Evolutionary conservation across 2,797 vertebrate species (phyloP), one percentile per base, ranked within the genome.

Genomic region (Phataginus tetradactyla): DNA sequence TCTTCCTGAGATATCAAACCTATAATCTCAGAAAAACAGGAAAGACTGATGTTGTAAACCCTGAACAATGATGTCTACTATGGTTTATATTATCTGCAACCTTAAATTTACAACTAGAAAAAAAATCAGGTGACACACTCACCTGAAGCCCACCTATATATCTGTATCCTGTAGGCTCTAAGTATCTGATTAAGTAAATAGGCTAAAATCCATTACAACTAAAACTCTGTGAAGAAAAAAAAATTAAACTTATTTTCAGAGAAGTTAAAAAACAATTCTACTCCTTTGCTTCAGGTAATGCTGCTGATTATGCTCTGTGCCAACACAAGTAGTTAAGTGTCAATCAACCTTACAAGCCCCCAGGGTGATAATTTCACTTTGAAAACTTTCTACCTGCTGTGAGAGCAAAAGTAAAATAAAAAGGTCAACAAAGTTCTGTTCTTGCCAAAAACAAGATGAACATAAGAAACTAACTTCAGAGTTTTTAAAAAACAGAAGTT

Each of bases 331-430:
- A 96, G 95, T 93, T 29, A 99, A 98, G 98, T 97, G 98, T 99
- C 99, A 98, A 98, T 99, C 98, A 98, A 97, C 96, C 97, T 98
- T 96, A 98, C 96, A 92, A 98, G 98, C 98, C 98, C 98, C 98
- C 98, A 98, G 92, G 96, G 98, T 99, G 99, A 99, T 99, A 99
- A 99, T 98, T 98, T 99, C 98, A 98, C 98, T 98, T 99, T 98
- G 98, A 98, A 98, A 99, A 98, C 98, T 98, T 98, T 97, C 97
- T 97, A 98, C 97, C 89, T 98, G 98, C 98, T 98, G 98, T 99
- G 99, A 99, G 99, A 99, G 98, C 97, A 97, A 98, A 98, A 98
- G 97, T 97, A 94, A 98, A 98, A 99, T 97, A 97, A 97, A 99
- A 99, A 99, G 99, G 98, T 99, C 99, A 99, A 97, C 94, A 88